Evolutionary conservation across 1,140 invertebrate species (phyloP), one percentile per base, ranked within the genome.

Genomic region (Procambarus clarkii): DNA sequence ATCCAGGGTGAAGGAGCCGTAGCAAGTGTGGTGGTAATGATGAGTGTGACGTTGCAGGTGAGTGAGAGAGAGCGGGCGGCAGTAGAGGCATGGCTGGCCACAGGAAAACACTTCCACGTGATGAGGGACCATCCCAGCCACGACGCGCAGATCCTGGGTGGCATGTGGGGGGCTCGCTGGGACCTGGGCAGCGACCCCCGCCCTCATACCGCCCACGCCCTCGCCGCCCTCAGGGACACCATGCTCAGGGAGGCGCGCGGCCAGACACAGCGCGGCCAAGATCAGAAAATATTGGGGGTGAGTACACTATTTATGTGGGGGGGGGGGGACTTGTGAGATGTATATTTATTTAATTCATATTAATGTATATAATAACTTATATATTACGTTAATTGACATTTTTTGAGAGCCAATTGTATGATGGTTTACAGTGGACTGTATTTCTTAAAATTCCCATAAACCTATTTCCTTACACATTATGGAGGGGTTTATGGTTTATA

Each of bases 91-190:
- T 94, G 94, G 93, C 24, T 93, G 69, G 46, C 71, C 18, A 91
- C 93, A 7, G 64, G 85, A 18, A 91, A 93, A 45, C 48, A 81
- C 4, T 93, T 94, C 69, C 94, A 94, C 83, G 76, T 93, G 21
- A 94, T 94, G 94, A 60, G 93, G 48, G 94, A 94, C 88, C 92
- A 94, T 82, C 93, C 93, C 0, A 21, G 15, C 21, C 93, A 93
- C 76, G 64, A 45, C 8, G 64, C 60, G 2, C 80, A 81, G 18
- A 88, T 93, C 44, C n/a, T 93, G 74, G 92, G 88, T 0, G 93
- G 93, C 45, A 82, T 91, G 77, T 93, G 92, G 88, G 92, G 83
- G 15, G 92, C 86, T 8, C 81, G 84, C 18, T 87, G 86, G 82
- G 85, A 58, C 85, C 24, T 34, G 11, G 5, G 21, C n/a, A n/a